A percentile compares a stretch with the other conserved stretches of the same genome.
Evolutionary conservation across 2,113 vertebrate genomes (phyloP).

Genomic region (Ceratotherium simum): DNA sequence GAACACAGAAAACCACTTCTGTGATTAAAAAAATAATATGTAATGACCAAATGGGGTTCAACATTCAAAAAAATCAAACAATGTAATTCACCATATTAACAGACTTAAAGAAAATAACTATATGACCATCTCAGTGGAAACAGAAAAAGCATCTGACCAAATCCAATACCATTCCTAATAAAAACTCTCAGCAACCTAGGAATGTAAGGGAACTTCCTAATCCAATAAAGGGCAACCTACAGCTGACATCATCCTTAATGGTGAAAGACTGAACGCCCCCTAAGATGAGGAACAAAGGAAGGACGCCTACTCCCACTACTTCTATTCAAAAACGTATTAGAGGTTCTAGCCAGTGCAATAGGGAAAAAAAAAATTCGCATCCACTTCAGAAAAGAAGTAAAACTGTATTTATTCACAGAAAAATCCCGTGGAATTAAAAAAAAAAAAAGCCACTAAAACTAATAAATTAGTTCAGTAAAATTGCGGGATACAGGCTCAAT

Average conservation of each 20-base stretch:
- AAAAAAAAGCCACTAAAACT: not conserved
- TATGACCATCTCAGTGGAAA: not conserved
- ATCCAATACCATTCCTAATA: not conserved
- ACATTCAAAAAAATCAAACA: not conserved
- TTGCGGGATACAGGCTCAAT: not conserved
- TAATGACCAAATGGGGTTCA: not conserved
- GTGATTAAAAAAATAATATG: not conserved
- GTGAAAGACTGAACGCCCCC: not conserved
- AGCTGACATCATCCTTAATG: not conserved
- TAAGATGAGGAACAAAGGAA: not conserved
- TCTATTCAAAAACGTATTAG: not conserved
- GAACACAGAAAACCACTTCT: not conserved
- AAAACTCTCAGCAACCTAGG: too few species aligned
- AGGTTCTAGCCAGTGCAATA: not conserved
- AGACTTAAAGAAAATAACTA: not conserved
- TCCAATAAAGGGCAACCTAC: not conserved
- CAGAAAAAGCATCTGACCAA: not conserved
- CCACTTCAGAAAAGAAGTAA: not conserved
- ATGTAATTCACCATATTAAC: not conserved
- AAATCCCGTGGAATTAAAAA: not conserved
- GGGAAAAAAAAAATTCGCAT: not conserved
- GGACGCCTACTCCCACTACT: not conserved
- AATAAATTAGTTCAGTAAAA: not conserved
- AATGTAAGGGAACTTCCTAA: not conserved
- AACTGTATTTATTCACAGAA: not conserved